A percentile compares a stretch with the other conserved stretches of the same genome.
These are phyloP conservation scores for Pristionchus japonicus DNA, from an alignment of 2,888 invertebrate species.

Conservation along the genomic window DNA sequence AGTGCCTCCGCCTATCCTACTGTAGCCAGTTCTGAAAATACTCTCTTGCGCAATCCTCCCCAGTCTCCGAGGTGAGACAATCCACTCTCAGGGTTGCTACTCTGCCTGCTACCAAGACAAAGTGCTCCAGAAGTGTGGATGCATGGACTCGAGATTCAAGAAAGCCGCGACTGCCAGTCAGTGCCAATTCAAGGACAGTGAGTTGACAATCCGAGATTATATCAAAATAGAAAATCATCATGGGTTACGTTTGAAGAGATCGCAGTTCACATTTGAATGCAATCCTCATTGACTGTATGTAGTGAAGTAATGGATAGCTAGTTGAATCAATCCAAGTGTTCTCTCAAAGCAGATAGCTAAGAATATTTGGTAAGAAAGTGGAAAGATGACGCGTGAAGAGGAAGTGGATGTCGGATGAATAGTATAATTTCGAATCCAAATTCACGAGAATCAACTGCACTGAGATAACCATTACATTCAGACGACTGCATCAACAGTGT, in stretches of 20 bases:
- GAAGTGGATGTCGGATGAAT: too few relatives aligned
- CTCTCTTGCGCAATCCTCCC: background rate
- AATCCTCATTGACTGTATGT: too few relatives aligned
- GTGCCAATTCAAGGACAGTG: conserved; percentile 1
- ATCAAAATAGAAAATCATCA: too few relatives aligned
- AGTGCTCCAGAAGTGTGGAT: conserved; percentile 27
- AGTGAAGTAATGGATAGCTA: too few relatives aligned
- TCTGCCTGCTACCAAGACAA: conserved; percentile 31
- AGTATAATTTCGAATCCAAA: too few relatives aligned
- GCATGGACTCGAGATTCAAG: conserved; percentile 13
- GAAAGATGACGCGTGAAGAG: too few relatives aligned
- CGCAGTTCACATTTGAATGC: too few relatives aligned
- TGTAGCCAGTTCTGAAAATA: background rate
- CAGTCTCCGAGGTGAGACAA: background rate
- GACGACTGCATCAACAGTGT: conserved; percentile 10
- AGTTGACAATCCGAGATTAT: background rate
- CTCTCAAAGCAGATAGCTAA: too few relatives aligned
- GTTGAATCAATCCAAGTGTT: too few relatives aligned
- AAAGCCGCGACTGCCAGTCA: background rate
- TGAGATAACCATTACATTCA: background rate
- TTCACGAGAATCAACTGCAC: background rate
- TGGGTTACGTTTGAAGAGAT: too few relatives aligned
- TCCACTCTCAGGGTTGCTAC: conserved; percentile 40
- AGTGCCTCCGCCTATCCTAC: background rate
- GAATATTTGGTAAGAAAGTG: too few relatives aligned